Evolutionary conservation across 1,140 invertebrate genomes (phyloP).

Genomic region (Drosophila nasuta): DNA sequence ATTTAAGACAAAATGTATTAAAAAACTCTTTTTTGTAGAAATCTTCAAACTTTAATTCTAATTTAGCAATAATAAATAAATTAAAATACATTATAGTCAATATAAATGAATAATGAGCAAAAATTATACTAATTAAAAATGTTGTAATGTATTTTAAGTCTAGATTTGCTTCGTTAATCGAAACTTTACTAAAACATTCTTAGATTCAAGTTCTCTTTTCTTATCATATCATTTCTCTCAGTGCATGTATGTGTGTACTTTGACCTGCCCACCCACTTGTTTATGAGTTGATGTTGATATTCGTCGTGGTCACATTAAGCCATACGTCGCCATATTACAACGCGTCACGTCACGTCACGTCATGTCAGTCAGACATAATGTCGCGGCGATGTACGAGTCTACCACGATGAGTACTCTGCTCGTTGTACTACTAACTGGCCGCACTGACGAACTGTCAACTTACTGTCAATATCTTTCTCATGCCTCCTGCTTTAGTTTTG

Average conservation of each 20-base stretch:
- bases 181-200: too few species aligned
- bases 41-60: too few species aligned
- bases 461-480: constrained; percentile 66
- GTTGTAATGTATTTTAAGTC: too few species aligned
- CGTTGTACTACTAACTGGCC: constrained; percentile 36
- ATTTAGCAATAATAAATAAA: too few species aligned
- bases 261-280: constrained; percentile 13
- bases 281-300: constrained; percentile 65
- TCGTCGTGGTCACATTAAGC: constrained; percentile 72
- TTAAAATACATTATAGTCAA: too few species aligned
- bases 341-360: constrained; percentile 56
- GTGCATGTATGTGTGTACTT: not conserved
- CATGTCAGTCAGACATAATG: constrained; percentile 54
- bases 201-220: too few species aligned
- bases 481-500: constrained; percentile 30
- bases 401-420: not conserved
- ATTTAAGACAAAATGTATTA: too few species aligned
- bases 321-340: constrained; percentile 68
- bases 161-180: too few species aligned
- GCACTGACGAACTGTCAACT: constrained; percentile 74
- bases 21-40: too few species aligned
- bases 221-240: too few species aligned
- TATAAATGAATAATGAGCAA: too few species aligned
- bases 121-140: too few species aligned
- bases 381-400: constrained; percentile 46